Percentiles rank a stretch among this genome's conserved stretches.
phyloP scores from a whole-genome alignment of 2,113 vertebrate genomes.

The Rhombomys opimus region DNA sequence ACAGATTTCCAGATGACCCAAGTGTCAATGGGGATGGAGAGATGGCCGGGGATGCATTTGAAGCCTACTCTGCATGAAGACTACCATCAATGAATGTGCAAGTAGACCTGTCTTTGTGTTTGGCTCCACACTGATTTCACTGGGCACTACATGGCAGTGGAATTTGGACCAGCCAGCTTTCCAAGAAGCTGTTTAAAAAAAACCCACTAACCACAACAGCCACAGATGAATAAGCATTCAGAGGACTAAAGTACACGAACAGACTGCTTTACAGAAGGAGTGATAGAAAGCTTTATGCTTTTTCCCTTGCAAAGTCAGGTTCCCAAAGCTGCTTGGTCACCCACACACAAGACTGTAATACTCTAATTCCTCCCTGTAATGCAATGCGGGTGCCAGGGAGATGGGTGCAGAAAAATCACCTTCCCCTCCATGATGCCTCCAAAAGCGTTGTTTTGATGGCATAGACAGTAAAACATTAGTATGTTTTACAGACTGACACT shows the following conservation, averaged over 20 bases:
- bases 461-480: background rate
- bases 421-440: background rate
- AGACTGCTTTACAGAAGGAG: background rate
- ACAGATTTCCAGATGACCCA: background rate
- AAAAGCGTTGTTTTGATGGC: background rate
- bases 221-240: conserved; percentile 91
- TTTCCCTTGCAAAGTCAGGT: background rate
- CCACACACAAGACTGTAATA: background rate
- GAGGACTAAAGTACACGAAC: conserved; percentile 79
- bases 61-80: background rate
- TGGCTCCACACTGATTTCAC: conserved; percentile 91
- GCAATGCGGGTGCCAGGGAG: background rate
- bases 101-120: background rate
- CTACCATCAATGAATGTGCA: background rate
- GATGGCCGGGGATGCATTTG: background rate
- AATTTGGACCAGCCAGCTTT: conserved; percentile 93
- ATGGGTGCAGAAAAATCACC: background rate
- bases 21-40: background rate
- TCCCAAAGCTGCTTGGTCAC: background rate
- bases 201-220: conserved; percentile 75
- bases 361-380: background rate
- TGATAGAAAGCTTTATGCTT: background rate
- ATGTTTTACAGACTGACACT: background rate
- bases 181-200: conserved; percentile 88
- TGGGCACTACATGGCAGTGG: conserved; percentile 92